Evolutionary conservation across 2,113 vertebrate species (phyloP).

Genomic region (Nothoprocta perdicaria): DNA sequence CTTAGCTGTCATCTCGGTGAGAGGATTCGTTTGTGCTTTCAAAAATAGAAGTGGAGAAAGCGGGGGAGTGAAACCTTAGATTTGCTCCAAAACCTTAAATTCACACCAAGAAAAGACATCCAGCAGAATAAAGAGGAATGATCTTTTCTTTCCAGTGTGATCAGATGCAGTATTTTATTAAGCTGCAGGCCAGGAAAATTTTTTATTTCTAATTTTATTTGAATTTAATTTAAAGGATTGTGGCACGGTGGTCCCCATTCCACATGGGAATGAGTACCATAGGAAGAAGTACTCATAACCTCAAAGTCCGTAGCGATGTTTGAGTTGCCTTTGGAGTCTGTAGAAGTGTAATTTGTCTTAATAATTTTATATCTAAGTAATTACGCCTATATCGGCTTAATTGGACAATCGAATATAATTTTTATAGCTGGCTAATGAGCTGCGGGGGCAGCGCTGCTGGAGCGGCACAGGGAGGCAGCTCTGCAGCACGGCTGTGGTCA

Average conservation of each 20-base stretch:
- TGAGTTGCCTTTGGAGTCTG: neutral
- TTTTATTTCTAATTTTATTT: neutral
- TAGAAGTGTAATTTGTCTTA: neutral
- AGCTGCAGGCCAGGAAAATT: neutral
- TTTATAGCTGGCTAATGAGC: neutral
- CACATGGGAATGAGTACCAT: too few relatives aligned
- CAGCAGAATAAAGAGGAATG: neutral
- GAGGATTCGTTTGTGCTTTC: neutral
- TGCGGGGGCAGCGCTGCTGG: rapidly evolving
- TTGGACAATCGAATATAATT: neutral
- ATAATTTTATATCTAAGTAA: neutral
- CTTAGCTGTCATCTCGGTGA: neutral
- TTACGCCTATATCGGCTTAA: neutral
- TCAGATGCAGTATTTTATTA: neutral
- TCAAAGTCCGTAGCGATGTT: too few relatives aligned
- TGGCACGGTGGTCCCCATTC: too few relatives aligned
- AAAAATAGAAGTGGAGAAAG: neutral
- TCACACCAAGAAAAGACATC: rapidly evolving
- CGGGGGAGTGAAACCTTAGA: neutral
- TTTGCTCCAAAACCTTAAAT: too few relatives aligned
- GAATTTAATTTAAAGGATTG: too few relatives aligned
- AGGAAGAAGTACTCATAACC: too few relatives aligned
- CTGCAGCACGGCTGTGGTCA: neutral
- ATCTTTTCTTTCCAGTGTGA: neutral
- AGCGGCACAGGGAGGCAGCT: neutral